Percentiles rank a stretch among this genome's conserved stretches.
These are phyloP conservation scores for Nothura maculosa DNA, from an alignment of 2,797 vertebrate species.

Conservation along the genomic window DNA sequence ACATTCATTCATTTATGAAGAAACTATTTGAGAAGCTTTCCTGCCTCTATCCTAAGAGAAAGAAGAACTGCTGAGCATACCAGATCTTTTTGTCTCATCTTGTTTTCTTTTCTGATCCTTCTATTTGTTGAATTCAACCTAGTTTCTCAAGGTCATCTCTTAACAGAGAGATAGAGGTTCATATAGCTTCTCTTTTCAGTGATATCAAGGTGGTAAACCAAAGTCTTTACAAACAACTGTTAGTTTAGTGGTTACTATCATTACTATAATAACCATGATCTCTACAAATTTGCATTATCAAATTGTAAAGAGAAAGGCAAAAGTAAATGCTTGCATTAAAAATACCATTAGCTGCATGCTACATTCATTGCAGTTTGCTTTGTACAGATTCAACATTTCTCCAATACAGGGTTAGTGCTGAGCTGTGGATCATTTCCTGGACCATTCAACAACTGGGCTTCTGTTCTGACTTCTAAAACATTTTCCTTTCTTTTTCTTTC, in stretches of 20 bases:
- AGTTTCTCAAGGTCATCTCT: not conserved
- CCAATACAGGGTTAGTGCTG: not conserved
- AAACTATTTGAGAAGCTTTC: not conserved
- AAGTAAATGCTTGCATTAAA: not conserved
- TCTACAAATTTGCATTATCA: not conserved
- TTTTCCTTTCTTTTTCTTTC: not conserved
- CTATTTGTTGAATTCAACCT: not conserved
- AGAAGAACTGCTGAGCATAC: not conserved
- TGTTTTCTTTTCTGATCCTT: not conserved
- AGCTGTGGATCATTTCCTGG: not conserved
- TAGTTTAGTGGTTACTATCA: not conserved
- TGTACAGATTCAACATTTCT: not conserved
- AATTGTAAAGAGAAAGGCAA: not conserved
- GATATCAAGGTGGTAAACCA: not conserved
- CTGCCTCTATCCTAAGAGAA: not conserved
- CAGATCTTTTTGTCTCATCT: not conserved
- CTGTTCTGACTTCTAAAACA: not conserved
- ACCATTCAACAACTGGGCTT: not conserved
- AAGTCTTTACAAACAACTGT: not conserved
- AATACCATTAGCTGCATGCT: not conserved
- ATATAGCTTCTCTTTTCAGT: not conserved
- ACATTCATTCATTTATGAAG: not conserved
- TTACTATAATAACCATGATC: not conserved
- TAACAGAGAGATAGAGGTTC: not conserved
- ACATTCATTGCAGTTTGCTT: not conserved